Percentiles rank a stretch among this genome's conserved stretches.
Conservation (phyloP, 1,140 invertebrate species). For the Galleria mellonella region DNA sequence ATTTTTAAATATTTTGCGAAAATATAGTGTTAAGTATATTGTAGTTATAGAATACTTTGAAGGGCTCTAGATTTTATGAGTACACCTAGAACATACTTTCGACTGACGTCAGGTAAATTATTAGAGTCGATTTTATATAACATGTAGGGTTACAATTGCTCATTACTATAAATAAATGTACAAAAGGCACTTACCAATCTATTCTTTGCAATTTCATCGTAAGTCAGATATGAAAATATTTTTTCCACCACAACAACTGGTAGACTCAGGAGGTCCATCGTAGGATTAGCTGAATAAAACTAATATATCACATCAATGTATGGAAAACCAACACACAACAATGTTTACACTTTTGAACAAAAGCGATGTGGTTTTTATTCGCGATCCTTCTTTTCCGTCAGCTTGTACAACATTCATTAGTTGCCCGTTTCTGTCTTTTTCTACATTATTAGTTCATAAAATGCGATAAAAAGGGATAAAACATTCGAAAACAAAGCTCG, state of each 20-base stretch:
- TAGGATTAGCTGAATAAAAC: conserved; percentile 11
- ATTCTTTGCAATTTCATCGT: conserved; percentile 87
- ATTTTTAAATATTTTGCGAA: too few species aligned
- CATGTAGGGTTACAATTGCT: conserved; percentile 2
- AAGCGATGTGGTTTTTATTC: conserved; percentile 22
- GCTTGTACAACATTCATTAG: too few species aligned
- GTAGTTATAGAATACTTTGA: too few species aligned
- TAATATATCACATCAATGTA: conserved; percentile 16
- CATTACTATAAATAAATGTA: conserved; percentile 43
- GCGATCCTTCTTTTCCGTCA: conserved; percentile 25
- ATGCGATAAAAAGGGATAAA: too few species aligned
- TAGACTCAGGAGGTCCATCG: conserved; percentile 76
- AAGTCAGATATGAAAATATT: conserved; percentile 84
- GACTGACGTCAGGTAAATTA: too few species aligned
- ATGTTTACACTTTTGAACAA: conserved; percentile 26
- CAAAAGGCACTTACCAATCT: conserved; percentile 80
- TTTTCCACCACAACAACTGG: conserved; percentile 87
- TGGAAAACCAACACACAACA: conserved; percentile 7
- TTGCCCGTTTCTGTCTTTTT: too few species aligned
- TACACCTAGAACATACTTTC: neutral
- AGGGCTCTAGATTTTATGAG: too few species aligned
- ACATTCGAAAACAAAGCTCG: too few species aligned
- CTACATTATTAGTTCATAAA: too few species aligned
- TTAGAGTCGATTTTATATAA: conserved; percentile 1
- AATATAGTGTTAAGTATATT: too few species aligned